phyloP scores from a whole-genome alignment of 2,797 vertebrate species.

The Hydrophis major region DNA sequence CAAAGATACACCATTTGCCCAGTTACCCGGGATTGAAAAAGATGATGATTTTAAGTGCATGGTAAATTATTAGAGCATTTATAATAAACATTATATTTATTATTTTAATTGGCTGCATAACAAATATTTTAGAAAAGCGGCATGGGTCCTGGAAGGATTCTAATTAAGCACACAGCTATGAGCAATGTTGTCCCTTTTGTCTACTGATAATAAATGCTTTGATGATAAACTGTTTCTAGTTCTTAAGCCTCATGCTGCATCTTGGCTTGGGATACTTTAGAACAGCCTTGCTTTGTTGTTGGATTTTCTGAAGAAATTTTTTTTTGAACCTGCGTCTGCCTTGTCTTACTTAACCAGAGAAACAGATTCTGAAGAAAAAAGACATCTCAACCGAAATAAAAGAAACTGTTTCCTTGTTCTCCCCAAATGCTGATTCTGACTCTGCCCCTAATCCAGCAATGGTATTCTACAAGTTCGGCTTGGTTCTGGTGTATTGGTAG shows the following conservation, averaged over 20 bases:
- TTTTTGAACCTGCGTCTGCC: neutral
- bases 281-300: neutral
- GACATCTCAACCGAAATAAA: neutral
- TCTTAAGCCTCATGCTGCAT: neutral
- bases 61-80: conserved; percentile 63
- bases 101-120: conserved; percentile 62
- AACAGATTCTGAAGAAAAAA: neutral
- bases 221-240: conserved; percentile 27
- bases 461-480: too few species aligned
- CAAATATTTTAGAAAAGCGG: conserved; percentile 52
- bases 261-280: neutral
- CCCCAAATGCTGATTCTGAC: neutral
- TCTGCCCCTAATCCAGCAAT: neutral
- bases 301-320: neutral
- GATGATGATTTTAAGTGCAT: conserved; percentile 65
- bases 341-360: neutral
- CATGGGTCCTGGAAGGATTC: conserved; percentile 34
- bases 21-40: conserved; percentile 57
- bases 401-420: neutral
- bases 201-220: conserved; percentile 44
- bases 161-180: conserved; percentile 42
- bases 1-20: conserved; percentile 38
- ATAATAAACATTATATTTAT: conserved; percentile 59
- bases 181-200: conserved; percentile 15
- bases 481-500: too few species aligned